A percentile compares a stretch with the other conserved stretches of the same genome.
These are phyloP conservation scores for Agrilus cyanescens DNA, from an alignment of 2,888 invertebrate genomes.

Conservation along the genomic window DNA sequence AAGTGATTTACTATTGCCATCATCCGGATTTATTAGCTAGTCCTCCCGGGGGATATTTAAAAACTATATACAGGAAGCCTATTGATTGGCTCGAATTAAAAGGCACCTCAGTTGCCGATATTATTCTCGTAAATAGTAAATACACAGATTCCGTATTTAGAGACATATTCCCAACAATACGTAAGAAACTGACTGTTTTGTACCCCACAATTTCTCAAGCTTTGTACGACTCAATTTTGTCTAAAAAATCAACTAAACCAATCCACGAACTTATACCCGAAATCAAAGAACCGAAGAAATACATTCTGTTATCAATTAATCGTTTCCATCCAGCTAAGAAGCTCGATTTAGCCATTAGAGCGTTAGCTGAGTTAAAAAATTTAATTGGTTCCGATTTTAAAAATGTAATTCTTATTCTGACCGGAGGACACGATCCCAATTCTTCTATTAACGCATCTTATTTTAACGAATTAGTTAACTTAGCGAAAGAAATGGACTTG, in stretches of 20 bases:
- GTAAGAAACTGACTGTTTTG: slow-evolving; percentile 57
- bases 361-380: slow-evolving; percentile 56
- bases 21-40: slow-evolving; percentile 93
- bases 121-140: slow-evolving; percentile 87
- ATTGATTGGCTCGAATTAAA: slow-evolving; percentile 85
- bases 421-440: slow-evolving; percentile 91
- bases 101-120: slow-evolving; percentile 78
- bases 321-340: slow-evolving; percentile 96
- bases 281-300: slow-evolving; percentile 41
- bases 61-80: slow-evolving; percentile 73
- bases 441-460: slow-evolving; percentile 81
- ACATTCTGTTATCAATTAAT: slow-evolving; percentile 86
- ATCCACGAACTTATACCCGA: slow-evolving; percentile 40
- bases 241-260: slow-evolving; percentile 32
- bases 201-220: slow-evolving; percentile 81
- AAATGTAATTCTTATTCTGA: slow-evolving; percentile 74
- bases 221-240: slow-evolving; percentile 25
- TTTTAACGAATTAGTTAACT: slow-evolving; percentile 58
- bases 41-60: slow-evolving; percentile 57
- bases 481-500: slow-evolving; percentile 53
- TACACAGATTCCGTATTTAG: slow-evolving; percentile 88
- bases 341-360: slow-evolving; percentile 70
- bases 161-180: slow-evolving; percentile 68
- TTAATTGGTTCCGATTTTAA: slow-evolving; percentile 47
- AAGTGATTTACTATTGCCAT: slow-evolving; percentile 92